Evolutionary conservation across 2,888 invertebrate genomes (phyloP), one percentile per base, ranked within the genome.

Genomic region (Seira sanloemensis): DNA sequence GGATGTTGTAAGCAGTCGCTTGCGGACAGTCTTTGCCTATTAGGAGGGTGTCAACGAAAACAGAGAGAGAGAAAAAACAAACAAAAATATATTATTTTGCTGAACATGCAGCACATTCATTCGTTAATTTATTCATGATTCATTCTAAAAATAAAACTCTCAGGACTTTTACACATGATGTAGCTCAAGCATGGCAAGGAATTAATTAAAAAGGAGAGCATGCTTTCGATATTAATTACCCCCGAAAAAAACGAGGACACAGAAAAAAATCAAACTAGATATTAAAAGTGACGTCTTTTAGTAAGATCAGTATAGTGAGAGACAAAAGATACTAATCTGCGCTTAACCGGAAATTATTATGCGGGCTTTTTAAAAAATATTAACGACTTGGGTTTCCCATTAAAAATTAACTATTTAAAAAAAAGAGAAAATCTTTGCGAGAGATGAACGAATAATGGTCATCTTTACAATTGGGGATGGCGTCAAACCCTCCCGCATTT

Each of bases 11-110:
- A 91, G 19, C 95, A 94, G 83, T 95, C 93, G 25, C 92, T 92
- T 0, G 96, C 94, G 25, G 94, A 92, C 90, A 96, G 93, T 90
- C 97, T 93, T 86, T 94, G 93, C 90, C 97, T 97, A 92, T 12
- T 50, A 16, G 50, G 12, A 7, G 2, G 26, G 12, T 68, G 25
- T 37, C 4, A 67, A 62, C 12, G 19, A 58, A 66, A 74, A 54
- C 2, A 2, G 50, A 50, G n/a, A 75, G 21, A 68, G n/a, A 75
- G 21, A 68, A 90, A 27, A 76, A 85, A 75, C 78, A 84, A 86
- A 78, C 69, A 71, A 86, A 85, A 85, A 74, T 78, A 71, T 50
- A 7, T 77, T 84, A 75, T 54, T 23, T 67, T 79, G 62, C 24
- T 46, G 16, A 80, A 21, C 62, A 62, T 62, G 62, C 62, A 23